Evolutionary conservation across 2,888 invertebrate genomes (phyloP), one percentile per base, ranked within the genome.

Genomic region (Octonoba sinensis): DNA sequence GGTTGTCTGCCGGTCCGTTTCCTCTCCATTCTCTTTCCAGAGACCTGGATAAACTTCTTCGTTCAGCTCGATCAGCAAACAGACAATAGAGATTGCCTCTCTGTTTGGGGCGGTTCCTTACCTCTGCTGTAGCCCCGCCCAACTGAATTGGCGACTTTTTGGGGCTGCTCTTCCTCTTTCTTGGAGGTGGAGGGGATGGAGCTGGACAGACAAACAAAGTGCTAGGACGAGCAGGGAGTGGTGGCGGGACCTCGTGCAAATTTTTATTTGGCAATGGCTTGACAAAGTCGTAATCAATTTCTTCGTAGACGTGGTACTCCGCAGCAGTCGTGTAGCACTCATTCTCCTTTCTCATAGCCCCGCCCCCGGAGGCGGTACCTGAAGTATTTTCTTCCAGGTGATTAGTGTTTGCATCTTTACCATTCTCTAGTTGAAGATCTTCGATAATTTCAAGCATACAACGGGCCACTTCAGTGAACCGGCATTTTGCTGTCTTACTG

Each of bases 371-470:
- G 36, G 22, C 57, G 16, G 36, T 54, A n/a, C 65, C 22, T 18
- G 44, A n/a, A n/a, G 36, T 18, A 22, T 59, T 49, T 20, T 15
- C 27, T 15, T 83, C 81, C 1, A 83, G 62, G 8, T 81, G 60
- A 16, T 84, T 78, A 44, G 84, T 71, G 11, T 84, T 46, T 46
- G 78, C 16, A 15, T 60, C 70, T 18, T 75, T 76, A 3, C 20
- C 36, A 20, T 44, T 24, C 20, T 70, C 81, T 56, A 84, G 51
- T 72, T 87, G 87, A 22, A 87, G 85, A 77, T 87, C 87, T 70
- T 87, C 87, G 67, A 87, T 86, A 71, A 87, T 87, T 76, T 87
- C 87, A 69, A 87, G 83, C 87, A 87, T 87, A 75, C 87, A 87
- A 22, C 86, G 85, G 27, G 87, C 87, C 47, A 87, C 87, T 79